Evolutionary conservation across 2,797 vertebrate genomes (phyloP), one percentile per base, ranked within the genome.

Genomic region (Gadopsis marmoratus): DNA sequence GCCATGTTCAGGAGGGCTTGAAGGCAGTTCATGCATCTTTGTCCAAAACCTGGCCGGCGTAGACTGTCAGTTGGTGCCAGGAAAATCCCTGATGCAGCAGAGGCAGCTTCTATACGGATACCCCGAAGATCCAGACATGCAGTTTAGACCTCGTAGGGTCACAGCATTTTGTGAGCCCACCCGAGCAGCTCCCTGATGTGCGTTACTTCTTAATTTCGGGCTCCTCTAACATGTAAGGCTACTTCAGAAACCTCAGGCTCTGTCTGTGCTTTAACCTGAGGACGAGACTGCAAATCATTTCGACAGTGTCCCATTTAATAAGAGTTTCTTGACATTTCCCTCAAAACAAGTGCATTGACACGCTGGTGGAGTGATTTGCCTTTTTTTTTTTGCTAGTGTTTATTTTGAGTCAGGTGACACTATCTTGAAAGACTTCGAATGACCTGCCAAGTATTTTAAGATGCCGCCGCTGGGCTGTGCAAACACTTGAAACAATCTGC

Each of bases 11-110:
- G 69, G 68, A 55, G 50, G 10, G 68, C 76, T 75, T 54, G 60
- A 54, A 83, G 76, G 85, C 69, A 41, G 21, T 74, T 80, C 43
- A 67, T 78, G 76, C 51, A 81, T 71, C 70, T 83, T 65, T 61
- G 39, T 84, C 55, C 65, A 78, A 74, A 78, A 55, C 64, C 39
- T 41, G 37, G 37, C 77, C 76, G 76, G 58, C 66, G 58, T 59
- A 45, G 59, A 63, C 68, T 26, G 9, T 65, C 65, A 78, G 76
- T 47, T 76, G 67, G 41, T 66, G 67, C 69, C 72, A 79, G 74
- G 83, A 79, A 81, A 67, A 37, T 67, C 78, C 78, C 77, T 0
- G 45, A 76, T 59, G 68, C 74, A 61, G 35, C 45, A 17, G 58
- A 70, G 56, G 11, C 55, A 47, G 65, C 66, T 62, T 78, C 60